Conservation (phyloP, 2,888 invertebrate genomes). For the Epinotia demarniana region DNA sequence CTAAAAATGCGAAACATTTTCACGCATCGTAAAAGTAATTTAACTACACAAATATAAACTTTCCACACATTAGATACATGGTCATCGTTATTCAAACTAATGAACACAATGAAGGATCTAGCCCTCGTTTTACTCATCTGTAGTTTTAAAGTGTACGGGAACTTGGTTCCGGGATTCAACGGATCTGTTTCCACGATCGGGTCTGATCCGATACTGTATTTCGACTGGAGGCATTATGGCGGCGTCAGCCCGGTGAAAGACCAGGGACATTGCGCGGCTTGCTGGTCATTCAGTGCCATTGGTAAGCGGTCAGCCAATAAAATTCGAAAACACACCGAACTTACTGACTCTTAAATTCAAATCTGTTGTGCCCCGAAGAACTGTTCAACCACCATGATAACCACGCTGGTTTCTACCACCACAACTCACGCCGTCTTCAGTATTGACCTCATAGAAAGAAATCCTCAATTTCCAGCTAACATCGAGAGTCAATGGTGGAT, state of each 20-base stretch:
- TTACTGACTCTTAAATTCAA: no score
- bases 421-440: no score
- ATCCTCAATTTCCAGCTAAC: constrained; percentile 49
- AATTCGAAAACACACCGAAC: not conserved
- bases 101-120: not conserved
- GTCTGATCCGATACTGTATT: constrained; percentile 26
- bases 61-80: not conserved
- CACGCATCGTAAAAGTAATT: not conserved
- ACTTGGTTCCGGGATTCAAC: not conserved
- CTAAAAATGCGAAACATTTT: not conserved
- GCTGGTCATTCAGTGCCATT: constrained; percentile 66
- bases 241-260: constrained; percentile 62
- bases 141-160: not conserved
- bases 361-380: no score
- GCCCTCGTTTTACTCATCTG: not conserved
- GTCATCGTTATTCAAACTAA: not conserved
- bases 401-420: no score
- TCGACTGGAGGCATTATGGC: constrained; percentile 58
- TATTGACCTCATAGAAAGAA: no score
- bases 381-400: no score
- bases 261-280: constrained; percentile 59
- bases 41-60: not conserved
- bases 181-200: not conserved
- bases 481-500: constrained; percentile 55
- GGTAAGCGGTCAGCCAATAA: constrained; percentile 52